Evolutionary conservation across 2,113 vertebrate species (phyloP).

Genomic region (Sarotherodon lohbergeri): DNA sequence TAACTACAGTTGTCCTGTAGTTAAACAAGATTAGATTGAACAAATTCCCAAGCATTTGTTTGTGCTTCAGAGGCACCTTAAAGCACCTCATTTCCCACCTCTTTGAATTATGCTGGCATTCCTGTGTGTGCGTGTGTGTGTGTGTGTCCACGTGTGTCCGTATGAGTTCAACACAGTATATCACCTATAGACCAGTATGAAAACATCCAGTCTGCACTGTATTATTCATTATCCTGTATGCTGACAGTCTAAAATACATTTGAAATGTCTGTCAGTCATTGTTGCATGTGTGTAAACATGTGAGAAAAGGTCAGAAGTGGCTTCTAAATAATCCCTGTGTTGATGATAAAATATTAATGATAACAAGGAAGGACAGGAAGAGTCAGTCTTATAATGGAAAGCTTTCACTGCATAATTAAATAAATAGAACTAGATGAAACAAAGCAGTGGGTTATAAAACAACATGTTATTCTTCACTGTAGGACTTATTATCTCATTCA

Average conservation of each 20-base stretch:
- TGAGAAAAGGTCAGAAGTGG: background rate
- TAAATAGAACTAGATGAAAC: background rate
- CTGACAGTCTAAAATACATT: background rate
- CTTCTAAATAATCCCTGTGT: background rate
- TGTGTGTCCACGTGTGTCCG: background rate
- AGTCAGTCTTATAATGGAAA: background rate
- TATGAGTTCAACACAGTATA: background rate
- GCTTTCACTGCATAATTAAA: background rate
- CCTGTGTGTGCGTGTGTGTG: background rate
- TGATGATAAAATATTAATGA: background rate
- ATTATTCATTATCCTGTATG: background rate
- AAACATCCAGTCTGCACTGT: conserved; percentile 6
- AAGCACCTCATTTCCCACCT: background rate
- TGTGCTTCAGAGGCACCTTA: background rate
- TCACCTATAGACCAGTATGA: background rate
- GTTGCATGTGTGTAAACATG: background rate
- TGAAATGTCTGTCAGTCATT: background rate
- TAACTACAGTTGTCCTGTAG: background rate
- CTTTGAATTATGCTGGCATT: background rate
- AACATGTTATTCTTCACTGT: background rate
- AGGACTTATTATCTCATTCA: background rate
- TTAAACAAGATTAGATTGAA: background rate
- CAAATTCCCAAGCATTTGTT: background rate
- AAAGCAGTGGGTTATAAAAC: background rate
- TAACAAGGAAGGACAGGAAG: background rate